Conservation (phyloP, 1,140 invertebrate genomes). For the Tetranychus urticae region DNA sequence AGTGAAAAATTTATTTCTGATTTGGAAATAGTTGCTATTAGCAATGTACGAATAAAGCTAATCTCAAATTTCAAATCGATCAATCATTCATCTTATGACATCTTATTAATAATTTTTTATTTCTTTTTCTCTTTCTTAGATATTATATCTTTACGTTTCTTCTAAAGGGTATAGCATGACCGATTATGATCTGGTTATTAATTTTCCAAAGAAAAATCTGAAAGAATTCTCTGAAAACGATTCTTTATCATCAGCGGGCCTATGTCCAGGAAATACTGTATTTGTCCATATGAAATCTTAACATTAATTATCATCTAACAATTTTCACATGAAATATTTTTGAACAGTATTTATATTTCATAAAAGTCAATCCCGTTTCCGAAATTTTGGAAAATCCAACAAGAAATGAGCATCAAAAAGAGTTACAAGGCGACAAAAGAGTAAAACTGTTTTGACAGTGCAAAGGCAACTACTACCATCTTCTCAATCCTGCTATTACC, state of each 20-base stretch:
- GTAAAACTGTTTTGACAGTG: no score
- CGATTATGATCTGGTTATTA: conserved; percentile 26
- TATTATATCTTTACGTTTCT: conserved; percentile 20
- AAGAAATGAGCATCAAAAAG: no score
- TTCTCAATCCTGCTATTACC: no score
- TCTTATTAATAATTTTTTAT: not conserved
- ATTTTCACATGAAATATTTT: not conserved
- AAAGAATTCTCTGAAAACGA: conserved; percentile 18
- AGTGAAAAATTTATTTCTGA: no score
- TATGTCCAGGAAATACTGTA: conserved; percentile 25
- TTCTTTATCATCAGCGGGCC: conserved; percentile 22
- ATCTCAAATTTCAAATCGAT: not conserved
- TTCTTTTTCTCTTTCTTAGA: conserved; percentile 16
- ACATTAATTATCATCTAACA: not conserved
- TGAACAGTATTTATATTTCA: not conserved
- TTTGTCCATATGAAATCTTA: conserved; percentile 21
- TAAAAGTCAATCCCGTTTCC: conserved; percentile 40
- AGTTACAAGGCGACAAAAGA: no score
- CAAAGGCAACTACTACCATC: no score
- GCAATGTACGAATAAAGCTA: not conserved
- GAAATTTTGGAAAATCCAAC: conserved; percentile 83
- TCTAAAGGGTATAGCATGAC: conserved; percentile 21
- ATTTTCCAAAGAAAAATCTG: conserved; percentile 23
- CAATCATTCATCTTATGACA: not conserved
- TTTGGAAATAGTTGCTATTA: not conserved